Evolutionary conservation across 2,113 vertebrate species (phyloP), one percentile per base, ranked within the genome.

Genomic region (Amblyopsis rosae): DNA sequence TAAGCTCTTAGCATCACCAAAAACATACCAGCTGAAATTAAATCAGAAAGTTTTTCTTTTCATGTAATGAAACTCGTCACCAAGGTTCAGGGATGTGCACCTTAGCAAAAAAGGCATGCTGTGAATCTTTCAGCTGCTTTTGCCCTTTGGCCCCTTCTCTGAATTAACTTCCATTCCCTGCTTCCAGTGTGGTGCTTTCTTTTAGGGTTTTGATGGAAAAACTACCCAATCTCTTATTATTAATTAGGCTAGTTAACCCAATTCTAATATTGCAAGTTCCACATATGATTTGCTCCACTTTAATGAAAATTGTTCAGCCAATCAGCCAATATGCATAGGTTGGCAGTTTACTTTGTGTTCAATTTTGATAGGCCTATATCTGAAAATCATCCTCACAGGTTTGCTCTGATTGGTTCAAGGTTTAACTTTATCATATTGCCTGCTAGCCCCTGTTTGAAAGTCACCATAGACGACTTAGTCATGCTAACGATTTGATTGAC

Each of bases 191-290:
- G 73, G 81, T 86, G 86, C 91, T 90, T 86, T 83, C 90, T 90
- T 90, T 87, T 75, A 86, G 90, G 83, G 82, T 81, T 84, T 73
- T 73, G 50, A 76, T 76, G 73, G 74, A 80, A 74, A 41, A 82
- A 72, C 76, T 79, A 77, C 77, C 67, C 64, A 82, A 79, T 75
- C 73, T 78, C 59, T 68, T 65, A 59, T 58, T 72, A 2, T 26
- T 26, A 11, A 11, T 62, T 49, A 48, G 15, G 4, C 35, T 41
- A 8, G 35, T 41, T 41, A 41, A 41, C 4, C 4, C 6, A 5
- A 41, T 41, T 8, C 35, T 41, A 26, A 26, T 26, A 26, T 41
- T 41, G 35, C 35, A 41, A 41, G 35, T 8, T 41, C 35, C 35
- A 8, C 35, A 5, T 41, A 35, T 45, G 15, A 15, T n/a, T 6